Base-by-base conservation (phyloP, 2,113 vertebrate genomes). In the Semnornis frantzii region DNA sequence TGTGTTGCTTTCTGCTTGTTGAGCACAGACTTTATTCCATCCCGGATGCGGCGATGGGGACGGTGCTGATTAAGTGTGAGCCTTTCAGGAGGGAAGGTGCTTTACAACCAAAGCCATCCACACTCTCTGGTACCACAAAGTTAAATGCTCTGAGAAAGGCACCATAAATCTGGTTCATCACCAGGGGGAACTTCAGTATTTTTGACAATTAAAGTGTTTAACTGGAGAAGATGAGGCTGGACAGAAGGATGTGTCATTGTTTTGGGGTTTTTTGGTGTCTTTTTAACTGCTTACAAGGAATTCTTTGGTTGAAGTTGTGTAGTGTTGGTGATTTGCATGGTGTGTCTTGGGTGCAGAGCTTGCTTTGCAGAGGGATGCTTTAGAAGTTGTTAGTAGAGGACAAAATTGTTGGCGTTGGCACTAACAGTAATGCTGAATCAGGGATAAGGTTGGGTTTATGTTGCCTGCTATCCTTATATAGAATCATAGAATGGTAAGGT, bases 241-340 rank as follows among this genome's bases (percentile, higher is more conserved):
- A 3, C 18, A 39, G n/a, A n/a, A 24, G 0, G 18, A 31, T 27
- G 54, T 57, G 27, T 57, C 13, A 27, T 25, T 28, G 14, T 15
- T 28, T n/a, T n/a, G n/a, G n/a, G n/a, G n/a, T n/a, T 57, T 57
- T 57, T 55, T 28, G 28, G 44, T 15, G 13, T 15, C 27, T 55
- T 16, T 55, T 39, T 19, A 15, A 18, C 33, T 24, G 2, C 8
- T 72, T 34, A 9, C 18, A 8, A 5, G 3, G 10, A 20, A 3
- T 55, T 48, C 23, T 72, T 44, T 6, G 16, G 23, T 27, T 8
- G 3, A 21, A 48, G 34, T 27, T 82, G 4, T 6, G 17, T 37
- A 21, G 1, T 0, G 2, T 2, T 6, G 44, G 2, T 28, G 33
- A 8, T 9, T 39, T 20, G 34, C 3, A 1, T 0, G 4, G 4